Evolutionary conservation across 2,113 vertebrate genomes (phyloP).

Genomic region (human): DNA sequence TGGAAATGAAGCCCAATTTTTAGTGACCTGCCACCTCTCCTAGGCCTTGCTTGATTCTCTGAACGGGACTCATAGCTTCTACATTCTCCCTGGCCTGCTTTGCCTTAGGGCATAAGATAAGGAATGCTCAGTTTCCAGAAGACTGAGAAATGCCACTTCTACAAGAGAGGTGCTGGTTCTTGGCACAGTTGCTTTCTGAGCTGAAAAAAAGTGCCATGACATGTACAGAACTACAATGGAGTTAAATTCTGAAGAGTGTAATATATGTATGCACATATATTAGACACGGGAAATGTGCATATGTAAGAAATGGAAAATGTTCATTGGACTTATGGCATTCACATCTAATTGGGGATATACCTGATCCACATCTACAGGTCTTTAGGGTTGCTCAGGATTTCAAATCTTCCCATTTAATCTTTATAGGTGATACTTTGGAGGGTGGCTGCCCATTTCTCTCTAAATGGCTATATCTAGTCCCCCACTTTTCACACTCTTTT

Average conservation of each 20-base stretch:
- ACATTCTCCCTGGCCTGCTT: not conserved
- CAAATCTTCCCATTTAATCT: not conserved
- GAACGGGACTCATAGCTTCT: not conserved
- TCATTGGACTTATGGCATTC: not conserved
- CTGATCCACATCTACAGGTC: not conserved
- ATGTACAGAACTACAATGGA: not conserved
- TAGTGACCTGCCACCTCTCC: not conserved
- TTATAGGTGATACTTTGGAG: not conserved
- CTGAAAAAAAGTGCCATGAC: not conserved
- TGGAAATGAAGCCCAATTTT: not conserved
- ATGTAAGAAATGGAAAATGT: not conserved
- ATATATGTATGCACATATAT: not conserved
- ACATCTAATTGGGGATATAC: not conserved
- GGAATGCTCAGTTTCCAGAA: not conserved
- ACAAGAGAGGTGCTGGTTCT: not conserved
- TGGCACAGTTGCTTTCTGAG: not conserved
- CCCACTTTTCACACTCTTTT: not conserved
- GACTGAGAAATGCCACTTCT: not conserved
- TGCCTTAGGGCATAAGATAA: not conserved
- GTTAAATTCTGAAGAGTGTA: not conserved
- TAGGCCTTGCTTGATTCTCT: not conserved
- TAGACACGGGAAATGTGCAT: too few relatives aligned
- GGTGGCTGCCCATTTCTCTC: not conserved
- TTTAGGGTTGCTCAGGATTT: not conserved
- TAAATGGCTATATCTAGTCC: not conserved